These are phyloP conservation scores for Margaritifera margaritifera DNA, from an alignment of 2,888 invertebrate genomes.

Conservation along the genomic window DNA sequence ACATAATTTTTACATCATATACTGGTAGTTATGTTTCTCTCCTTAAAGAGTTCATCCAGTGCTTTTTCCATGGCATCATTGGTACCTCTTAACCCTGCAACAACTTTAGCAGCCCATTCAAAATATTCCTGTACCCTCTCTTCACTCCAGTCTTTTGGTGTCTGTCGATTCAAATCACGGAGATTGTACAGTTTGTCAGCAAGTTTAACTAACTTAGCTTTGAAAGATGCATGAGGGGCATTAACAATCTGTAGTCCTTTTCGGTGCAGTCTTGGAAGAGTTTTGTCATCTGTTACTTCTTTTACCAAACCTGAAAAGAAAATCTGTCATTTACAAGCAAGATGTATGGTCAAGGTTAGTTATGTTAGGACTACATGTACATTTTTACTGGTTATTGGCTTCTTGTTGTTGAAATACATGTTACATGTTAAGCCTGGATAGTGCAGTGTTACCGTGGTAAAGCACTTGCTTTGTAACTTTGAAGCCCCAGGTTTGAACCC, in stretches of 20 bases:
- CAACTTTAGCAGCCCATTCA: conserved; percentile 81
- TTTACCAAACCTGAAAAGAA: conserved; percentile 65
- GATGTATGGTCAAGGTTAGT: too few species aligned
- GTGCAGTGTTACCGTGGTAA: too few species aligned
- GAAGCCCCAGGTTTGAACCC: too few species aligned
- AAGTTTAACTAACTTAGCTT: conserved; percentile 84
- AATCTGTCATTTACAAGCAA: neutral
- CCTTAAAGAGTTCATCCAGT: conserved; percentile 60
- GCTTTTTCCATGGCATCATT: conserved; percentile 77
- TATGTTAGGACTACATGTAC: too few species aligned
- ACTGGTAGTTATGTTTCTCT: conserved; percentile 36
- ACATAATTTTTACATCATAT: too few species aligned
- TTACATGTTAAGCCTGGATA: too few species aligned
- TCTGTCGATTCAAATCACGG: conserved; percentile 79
- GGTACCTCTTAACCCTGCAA: conserved; percentile 80
- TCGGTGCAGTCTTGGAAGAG: conserved; percentile 79
- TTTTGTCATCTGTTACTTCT: conserved; percentile 82
- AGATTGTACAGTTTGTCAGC: conserved; percentile 89
- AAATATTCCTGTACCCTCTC: conserved; percentile 79
- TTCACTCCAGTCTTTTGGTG: conserved; percentile 78
- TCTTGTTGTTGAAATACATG: too few species aligned
- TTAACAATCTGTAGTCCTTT: conserved; percentile 79
- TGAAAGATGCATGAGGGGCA: conserved; percentile 76
- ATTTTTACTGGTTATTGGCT: too few species aligned
- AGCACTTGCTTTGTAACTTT: too few species aligned